A percentile compares a stretch with the other conserved stretches of the same genome.
Conservation (phyloP, 92 coral and sea anemone genomes). For the Phenganax stokvisi region DNA sequence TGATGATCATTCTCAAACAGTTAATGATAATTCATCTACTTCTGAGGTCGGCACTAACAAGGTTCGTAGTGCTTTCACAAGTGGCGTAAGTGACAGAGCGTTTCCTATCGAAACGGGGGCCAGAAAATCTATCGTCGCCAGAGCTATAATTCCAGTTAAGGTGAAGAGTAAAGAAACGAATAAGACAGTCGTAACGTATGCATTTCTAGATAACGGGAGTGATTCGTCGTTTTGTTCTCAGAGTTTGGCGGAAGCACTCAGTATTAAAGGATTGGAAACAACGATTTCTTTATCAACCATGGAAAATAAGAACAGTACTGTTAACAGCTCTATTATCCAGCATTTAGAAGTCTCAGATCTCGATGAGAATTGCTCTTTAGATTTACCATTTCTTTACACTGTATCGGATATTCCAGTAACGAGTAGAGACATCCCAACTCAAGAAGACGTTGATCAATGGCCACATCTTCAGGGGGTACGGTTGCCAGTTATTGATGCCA, state of each 20-base stretch:
- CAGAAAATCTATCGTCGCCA: conserved; percentile 20
- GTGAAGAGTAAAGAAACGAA: conserved; percentile 30
- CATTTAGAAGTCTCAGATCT: conserved; percentile 38
- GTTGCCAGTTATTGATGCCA: conserved; percentile 34
- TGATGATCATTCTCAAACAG: background rate
- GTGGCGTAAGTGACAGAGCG: background rate
- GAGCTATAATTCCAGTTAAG: conserved; percentile 51
- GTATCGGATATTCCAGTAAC: conserved; percentile 40
- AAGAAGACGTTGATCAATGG: conserved; percentile 53
- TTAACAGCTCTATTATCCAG: conserved; percentile 22
- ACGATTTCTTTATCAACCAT: conserved; percentile 41
- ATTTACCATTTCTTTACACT: conserved; percentile 38
- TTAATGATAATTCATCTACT: background rate
- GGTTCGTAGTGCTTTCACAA: background rate
- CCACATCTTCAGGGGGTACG: conserved; percentile 41
- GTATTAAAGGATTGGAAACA: conserved; percentile 31
- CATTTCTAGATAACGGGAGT: conserved; percentile 51
- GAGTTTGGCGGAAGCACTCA: conserved; percentile 16
- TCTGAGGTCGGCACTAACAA: background rate
- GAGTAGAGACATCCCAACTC: conserved; percentile 41
- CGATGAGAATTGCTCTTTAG: conserved; percentile 41
- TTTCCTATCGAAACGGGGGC: conserved; percentile 8
- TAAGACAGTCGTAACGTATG: conserved; percentile 28
- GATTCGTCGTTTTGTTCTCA: conserved; percentile 45
- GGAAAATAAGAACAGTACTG: conserved; percentile 26